Evolutionary conservation across 2,797 vertebrate genomes (phyloP), one percentile per base, ranked within the genome.

Genomic region (Urocyon cinereoargenteus): DNA sequence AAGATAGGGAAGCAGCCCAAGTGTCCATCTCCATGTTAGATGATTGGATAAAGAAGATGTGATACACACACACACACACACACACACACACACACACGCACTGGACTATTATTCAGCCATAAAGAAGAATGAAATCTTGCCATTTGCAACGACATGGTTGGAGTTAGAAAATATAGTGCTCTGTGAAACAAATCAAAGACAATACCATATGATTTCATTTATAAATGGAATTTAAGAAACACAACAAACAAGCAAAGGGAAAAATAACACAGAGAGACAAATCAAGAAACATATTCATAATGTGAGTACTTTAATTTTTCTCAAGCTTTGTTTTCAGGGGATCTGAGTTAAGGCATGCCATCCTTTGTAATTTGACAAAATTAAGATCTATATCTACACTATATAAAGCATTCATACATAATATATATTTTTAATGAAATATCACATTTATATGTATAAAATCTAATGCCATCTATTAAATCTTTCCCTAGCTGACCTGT

Each of bases 341-440:
- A n/a, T 12, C 55, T 86, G 79, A 95, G 51, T 0, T 53, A 86
- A 95, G 59, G 55, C 21, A 77, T 14, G 26, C 19, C 15, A n/a
- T 84, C 9, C 79, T 61, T 40, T 72, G 26, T 92, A 88, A 93
- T 88, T 85, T 93, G 72, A 83, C 15, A 90, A 86, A 87, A 91
- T 84, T 86, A 90, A 72, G 9, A 6, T 45, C 6, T 62, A 40
- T 68, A 61, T 70, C 2, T 62, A 53, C 5, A n/a, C n/a, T 53
- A 55, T n/a, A 78, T 53, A 53, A 53, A 53, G 75, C 26, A 55
- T 55, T 78, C 7, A 4, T 55, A 53, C 55, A n/a, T 53, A 53
- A 53, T 12, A 78, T 6, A 55, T 78, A 78, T 49, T 49, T 36
- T 75, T 18, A 49, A 75, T 55, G 49, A n/a, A n/a, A n/a, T 53